Evolutionary conservation across 2,797 vertebrate genomes (phyloP), one percentile per base, ranked within the genome.

Genomic region (Tokudaia tokunoshimensis): DNA sequence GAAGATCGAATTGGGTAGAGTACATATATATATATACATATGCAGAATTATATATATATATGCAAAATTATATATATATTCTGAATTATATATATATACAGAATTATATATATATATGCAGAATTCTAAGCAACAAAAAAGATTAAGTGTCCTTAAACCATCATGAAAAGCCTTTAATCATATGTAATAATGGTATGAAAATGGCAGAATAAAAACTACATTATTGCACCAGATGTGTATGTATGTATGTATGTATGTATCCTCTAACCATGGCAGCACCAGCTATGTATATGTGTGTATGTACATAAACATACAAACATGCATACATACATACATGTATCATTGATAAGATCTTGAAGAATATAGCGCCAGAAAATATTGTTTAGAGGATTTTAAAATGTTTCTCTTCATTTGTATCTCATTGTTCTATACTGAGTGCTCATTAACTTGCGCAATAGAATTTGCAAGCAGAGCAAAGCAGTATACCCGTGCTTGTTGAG

Each of bases 401-500:
- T 6, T 50, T 78, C 88, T 92, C 13, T 52, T 65, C 80, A 59
- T 61, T 90, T 88, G 55, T 47, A 61, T 95, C 79, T 65, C 67
- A 31, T 41, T 85, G 31, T 63, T 88, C 67, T 59, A 2, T 22
- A 52, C 1, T 2, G 17, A 83, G 31, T 20, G 72, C 50, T 22
- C 70, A 55, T 94, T 61, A 70, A 55, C 85, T 74, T 91, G 3
- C 63, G 50, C 11, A 88, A 61, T 20, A 85, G 44, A 76, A 80
- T 83, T 86, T 89, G 20, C 52, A 95, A 91, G 78, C 22, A 31
- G 41, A 61, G 72, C n/a, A 20, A 9, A 65, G 29, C 11, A 44
- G 26, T 91, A 29, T 50, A 82, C 93, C 76, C 92, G 80, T 67
- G 89, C 24, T 91, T 95, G 59, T 6, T 93, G 70, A 74, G 78